phyloP scores from a whole-genome alignment of 2,888 invertebrate species.

The Platerodrilus igneus region DNA sequence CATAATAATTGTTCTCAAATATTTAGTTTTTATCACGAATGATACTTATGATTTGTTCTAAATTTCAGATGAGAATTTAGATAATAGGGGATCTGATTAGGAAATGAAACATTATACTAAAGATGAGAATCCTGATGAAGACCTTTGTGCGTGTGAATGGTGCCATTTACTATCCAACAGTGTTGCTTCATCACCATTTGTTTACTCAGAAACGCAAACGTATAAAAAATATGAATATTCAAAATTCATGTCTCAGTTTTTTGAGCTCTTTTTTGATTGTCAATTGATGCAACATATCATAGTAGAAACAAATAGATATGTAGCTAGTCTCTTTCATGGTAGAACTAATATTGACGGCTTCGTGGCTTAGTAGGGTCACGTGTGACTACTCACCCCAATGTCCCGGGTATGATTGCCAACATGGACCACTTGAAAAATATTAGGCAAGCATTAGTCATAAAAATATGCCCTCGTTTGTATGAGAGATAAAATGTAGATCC shows the following conservation, averaged over 20 bases:
- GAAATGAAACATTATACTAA: slow-evolving; percentile 1
- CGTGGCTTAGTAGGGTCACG: background rate
- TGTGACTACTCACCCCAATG: too few species aligned
- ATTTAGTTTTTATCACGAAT: too few species aligned
- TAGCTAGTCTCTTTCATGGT: background rate
- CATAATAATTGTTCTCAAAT: too few species aligned
- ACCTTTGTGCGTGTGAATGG: background rate
- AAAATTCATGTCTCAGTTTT: background rate
- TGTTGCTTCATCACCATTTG: background rate
- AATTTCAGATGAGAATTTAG: too few species aligned
- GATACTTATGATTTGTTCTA: too few species aligned
- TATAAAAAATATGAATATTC: slow-evolving; percentile 3
- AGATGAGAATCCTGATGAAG: background rate
- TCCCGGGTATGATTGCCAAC: too few species aligned
- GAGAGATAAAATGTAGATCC: too few species aligned
- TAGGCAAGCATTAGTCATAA: too few species aligned
- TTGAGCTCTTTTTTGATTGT: slow-evolving; percentile 1
- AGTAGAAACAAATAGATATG: slow-evolving; percentile 3
- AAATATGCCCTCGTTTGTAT: too few species aligned
- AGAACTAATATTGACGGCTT: slow-evolving; percentile 3
- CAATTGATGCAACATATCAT: slow-evolving; percentile 1
- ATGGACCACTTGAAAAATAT: too few species aligned
- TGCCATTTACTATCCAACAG: background rate
- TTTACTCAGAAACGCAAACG: slow-evolving; percentile 1
- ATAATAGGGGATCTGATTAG: too few species aligned